A percentile compares a stretch with the other conserved stretches of the same genome.
Evolutionary conservation across 2,113 vertebrate species (phyloP).

Genomic region (Pygoscelis antarcticus): DNA sequence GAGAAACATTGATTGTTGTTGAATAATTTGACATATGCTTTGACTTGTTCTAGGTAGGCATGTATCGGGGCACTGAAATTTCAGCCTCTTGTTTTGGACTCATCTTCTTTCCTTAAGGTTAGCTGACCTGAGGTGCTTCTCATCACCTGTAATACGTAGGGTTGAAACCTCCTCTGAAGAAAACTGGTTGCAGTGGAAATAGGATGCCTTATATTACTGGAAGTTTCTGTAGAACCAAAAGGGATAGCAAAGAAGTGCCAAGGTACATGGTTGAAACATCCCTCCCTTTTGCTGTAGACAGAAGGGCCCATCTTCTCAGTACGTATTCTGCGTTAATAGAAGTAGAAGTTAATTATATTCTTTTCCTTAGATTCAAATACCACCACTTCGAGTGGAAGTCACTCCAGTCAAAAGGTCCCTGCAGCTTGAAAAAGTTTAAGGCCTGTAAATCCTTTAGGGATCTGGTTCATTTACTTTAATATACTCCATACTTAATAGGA

Average conservation of each 20-base stretch:
- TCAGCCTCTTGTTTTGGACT: not conserved
- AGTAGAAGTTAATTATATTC: not conserved
- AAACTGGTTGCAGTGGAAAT: not conserved
- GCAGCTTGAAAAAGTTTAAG: not conserved
- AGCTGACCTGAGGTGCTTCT: not conserved
- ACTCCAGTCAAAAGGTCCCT: not conserved
- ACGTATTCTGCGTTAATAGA: fast-evolving
- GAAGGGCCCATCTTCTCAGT: not conserved
- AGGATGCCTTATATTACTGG: not conserved
- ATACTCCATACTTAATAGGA: not conserved
- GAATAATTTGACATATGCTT: not conserved
- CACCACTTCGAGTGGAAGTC: not conserved
- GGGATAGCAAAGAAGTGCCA: no score
- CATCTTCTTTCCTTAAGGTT: not conserved
- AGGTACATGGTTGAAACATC: not conserved
- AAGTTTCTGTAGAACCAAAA: no score
- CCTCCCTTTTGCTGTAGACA: not conserved
- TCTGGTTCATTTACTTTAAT: conserved; percentile 4
- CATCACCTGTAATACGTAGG: fast-evolving
- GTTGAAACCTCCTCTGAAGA: not conserved
- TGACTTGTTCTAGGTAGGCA: not conserved
- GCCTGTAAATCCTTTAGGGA: not conserved
- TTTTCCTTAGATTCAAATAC: not conserved
- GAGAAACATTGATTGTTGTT: not conserved
- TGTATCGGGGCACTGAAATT: not conserved